Evolutionary conservation across 2,113 vertebrate genomes (phyloP), one percentile per base, ranked within the genome.

Genomic region (Phyllostomus discolor): DNA sequence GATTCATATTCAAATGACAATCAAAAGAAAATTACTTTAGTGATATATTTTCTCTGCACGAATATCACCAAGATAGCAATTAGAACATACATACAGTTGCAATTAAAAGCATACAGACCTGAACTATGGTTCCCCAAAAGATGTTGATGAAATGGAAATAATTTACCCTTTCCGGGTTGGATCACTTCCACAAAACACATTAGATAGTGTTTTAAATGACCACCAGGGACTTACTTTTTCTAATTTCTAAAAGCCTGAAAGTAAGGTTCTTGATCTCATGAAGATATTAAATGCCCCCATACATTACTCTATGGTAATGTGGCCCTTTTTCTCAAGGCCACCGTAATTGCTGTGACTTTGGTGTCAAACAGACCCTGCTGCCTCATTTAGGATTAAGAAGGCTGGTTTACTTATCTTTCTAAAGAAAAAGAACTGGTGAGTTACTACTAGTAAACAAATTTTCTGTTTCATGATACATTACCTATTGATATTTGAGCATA

Each of bases 61-160:
- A 70, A 8, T 79, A 85, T 41, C 35, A 90, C 24, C 26, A 89
- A 95, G 19, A n/a, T 94, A 78, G 50, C 14, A 87, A 95, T 93
- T 89, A 93, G 95, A 80, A 59, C 11, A 88, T 76, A 15, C 28
- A 57, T 14, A 73, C 15, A 26, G 15, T 80, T 95, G 35, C 70
- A 96, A 94, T 95, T 92, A 88, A 88, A 83, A 38, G n/a, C 20
- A 81, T 69, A 79, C 11, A 86, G 28, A 33, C 4, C 48, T 96
- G 67, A 97, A 52, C 35, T 83, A 16, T 76, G 33, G 33, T 86
- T 96, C 88, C 86, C 75, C 57, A 83, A 91, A 91, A 83, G 89
- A 79, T 72, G 86, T 83, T 96, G 94, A 95, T 94, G 87, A 89
- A 96, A 95, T 95, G 50, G 84, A 94, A 93, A 59, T 86, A 86